These are phyloP conservation scores for Canis aureus DNA, from an alignment of 2,113 vertebrate species.

Conservation along the genomic window DNA sequence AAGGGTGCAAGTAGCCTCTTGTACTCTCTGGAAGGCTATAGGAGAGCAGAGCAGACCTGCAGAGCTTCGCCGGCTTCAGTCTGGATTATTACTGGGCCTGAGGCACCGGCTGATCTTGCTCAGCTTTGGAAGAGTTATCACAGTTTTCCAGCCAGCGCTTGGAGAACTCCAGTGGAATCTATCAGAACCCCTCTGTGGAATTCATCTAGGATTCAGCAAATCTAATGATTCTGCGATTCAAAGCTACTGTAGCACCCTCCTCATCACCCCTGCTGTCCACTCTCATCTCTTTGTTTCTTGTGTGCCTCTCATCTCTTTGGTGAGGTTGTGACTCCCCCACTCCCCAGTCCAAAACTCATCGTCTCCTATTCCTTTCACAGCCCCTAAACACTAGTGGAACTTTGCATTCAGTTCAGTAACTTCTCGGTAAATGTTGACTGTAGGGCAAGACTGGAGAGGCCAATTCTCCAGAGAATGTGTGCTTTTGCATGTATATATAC, in stretches of 20 bases:
- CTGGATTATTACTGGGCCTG: neutral
- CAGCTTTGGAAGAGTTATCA: constrained; percentile 26
- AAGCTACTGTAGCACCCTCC: neutral
- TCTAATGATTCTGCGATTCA: neutral
- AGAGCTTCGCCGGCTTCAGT: neutral
- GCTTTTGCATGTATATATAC: neutral
- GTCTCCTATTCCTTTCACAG: neutral
- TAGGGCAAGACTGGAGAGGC: neutral
- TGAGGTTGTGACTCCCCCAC: neutral
- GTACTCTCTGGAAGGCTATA: neutral
- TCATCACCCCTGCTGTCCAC: neutral
- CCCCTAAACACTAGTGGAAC: neutral
- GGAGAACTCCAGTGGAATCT: neutral
- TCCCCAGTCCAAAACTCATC: neutral
- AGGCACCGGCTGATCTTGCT: neutral
- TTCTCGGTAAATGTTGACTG: constrained; percentile 43
- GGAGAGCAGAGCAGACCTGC: neutral
- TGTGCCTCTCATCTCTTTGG: neutral
- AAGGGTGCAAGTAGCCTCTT: neutral
- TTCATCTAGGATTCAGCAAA: neutral
- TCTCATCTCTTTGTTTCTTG: neutral
- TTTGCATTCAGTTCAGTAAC: neutral
- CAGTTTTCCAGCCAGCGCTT: neutral
- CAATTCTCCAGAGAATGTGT: constrained; percentile 45
- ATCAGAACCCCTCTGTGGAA: neutral